phyloP scores from a whole-genome alignment of 2,113 vertebrate species.

The Meles meles region DNA sequence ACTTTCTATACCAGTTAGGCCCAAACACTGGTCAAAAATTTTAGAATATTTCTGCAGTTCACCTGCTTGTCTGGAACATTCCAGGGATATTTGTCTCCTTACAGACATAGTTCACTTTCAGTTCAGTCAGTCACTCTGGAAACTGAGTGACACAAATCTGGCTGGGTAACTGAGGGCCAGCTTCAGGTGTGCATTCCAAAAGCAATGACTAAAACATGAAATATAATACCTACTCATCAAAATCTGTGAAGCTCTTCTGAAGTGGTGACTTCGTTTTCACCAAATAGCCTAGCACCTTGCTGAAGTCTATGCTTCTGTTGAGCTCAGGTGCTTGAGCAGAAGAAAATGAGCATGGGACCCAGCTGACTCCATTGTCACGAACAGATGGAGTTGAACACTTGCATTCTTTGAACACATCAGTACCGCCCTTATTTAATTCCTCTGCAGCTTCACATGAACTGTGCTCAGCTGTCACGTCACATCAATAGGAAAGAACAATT shows the following conservation, averaged over 20 bases:
- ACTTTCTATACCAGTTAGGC: background rate
- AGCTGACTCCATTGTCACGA: background rate
- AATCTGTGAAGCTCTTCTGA: background rate
- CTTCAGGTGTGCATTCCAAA: background rate
- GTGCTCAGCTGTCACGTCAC: background rate
- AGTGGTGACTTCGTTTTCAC: background rate
- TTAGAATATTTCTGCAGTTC: background rate
- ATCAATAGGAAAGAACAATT: constrained; percentile 13
- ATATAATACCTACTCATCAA: background rate
- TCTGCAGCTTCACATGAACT: background rate
- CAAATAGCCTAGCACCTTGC: background rate
- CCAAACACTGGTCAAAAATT: background rate
- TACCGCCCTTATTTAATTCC: background rate
- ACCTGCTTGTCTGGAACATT: background rate
- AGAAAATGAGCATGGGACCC: background rate
- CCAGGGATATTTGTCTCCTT: background rate
- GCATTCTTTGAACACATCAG: background rate
- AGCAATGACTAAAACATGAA: background rate
- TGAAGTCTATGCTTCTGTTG: background rate
- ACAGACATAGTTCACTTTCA: background rate
- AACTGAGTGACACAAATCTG: background rate
- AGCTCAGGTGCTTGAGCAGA: background rate
- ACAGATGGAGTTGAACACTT: background rate
- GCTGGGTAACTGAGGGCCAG: background rate
- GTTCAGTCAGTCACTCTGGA: background rate